Base-by-base conservation (phyloP, 1,140 invertebrate genomes). In the Drosophila sucinea region DNA sequence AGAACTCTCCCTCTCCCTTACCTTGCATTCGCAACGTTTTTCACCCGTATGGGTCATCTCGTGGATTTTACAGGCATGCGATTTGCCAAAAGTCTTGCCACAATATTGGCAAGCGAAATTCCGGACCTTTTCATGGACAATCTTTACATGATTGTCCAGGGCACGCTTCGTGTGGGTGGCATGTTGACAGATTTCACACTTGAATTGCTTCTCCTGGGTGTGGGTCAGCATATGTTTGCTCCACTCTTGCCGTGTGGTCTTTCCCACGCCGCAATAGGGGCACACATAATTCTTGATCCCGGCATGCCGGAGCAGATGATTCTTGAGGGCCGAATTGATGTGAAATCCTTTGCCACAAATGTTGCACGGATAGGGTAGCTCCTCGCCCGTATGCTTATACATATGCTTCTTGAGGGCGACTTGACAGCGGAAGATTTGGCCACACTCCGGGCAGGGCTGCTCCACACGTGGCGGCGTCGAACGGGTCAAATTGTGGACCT, bases 331-430 rank as follows among this genome's bases (percentile, higher is more conserved):
- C 35, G 84, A 89, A 5, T 92, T 92, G 0, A 90, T 84, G 23
- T 86, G 79, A 32, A 92, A 92, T 32, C 79, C 81, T 65, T 92
- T 91, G 55, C 93, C 93, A 72, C 94, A 94, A 1, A 93, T 94
- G 60, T 94, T 94, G 69, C 94, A 94, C 0, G 93, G 92, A 65
- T 93, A 94, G 1, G 93, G 94, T 47, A 93, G 92, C 81, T 94
- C 93, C 10, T 93, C 92, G 2, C 93, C 93, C 47, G 82, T 89
- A 41, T 94, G 94, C 7, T 93, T 94, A 44, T 93, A 93, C 67
- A 93, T 94, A 70, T 94, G 94, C 55, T 94, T 91, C 60, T 91
- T 91, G 0, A 91, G 60, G 1, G 90, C 87, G 61, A 84, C 80
- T 0, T 81, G 87, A 41, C 90, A 90, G 6, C 87, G 87, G 11